phyloP scores from a whole-genome alignment of 2,113 vertebrate genomes.

The Stegastes partitus region DNA sequence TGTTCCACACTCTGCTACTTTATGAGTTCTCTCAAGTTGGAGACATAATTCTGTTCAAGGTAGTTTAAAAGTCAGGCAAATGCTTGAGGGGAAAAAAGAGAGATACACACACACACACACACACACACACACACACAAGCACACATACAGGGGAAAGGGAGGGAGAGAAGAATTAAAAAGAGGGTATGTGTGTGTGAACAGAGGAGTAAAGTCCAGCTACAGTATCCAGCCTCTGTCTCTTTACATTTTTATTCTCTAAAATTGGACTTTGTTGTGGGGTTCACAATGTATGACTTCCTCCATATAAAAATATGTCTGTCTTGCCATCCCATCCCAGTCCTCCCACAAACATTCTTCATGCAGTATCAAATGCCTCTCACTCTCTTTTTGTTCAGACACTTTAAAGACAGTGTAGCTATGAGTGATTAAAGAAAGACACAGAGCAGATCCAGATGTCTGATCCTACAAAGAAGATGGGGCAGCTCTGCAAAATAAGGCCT shows the following conservation, averaged over 20 bases:
- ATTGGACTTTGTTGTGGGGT: conserved; percentile 1
- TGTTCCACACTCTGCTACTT: conserved; percentile 39
- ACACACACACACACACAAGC: not conserved
- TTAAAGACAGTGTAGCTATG: not conserved
- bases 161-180: too few relatives aligned
- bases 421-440: conserved; percentile 38
- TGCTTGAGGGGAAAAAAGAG: conserved; percentile 54
- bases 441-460: conserved; percentile 13
- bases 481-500: not conserved
- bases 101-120: conserved; percentile 20
- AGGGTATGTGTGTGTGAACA: too few relatives aligned
- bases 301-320: conserved; percentile 31
- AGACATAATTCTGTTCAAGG: conserved; percentile 74
- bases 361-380: not conserved
- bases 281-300: conserved; percentile 13
- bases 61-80: conserved; percentile 74
- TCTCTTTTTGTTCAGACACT: conserved; percentile 4
- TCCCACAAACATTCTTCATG: not conserved
- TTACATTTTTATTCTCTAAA: conserved; percentile 10
- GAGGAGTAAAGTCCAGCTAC: conserved; percentile 6
- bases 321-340: conserved; percentile 10
- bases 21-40: conserved; percentile 67
- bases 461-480: conserved; percentile 5
- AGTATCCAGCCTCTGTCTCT: not conserved
- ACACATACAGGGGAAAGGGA: too few relatives aligned